Conservation (phyloP, 2,113 vertebrate genomes). For the Grantiella picta region DNA sequence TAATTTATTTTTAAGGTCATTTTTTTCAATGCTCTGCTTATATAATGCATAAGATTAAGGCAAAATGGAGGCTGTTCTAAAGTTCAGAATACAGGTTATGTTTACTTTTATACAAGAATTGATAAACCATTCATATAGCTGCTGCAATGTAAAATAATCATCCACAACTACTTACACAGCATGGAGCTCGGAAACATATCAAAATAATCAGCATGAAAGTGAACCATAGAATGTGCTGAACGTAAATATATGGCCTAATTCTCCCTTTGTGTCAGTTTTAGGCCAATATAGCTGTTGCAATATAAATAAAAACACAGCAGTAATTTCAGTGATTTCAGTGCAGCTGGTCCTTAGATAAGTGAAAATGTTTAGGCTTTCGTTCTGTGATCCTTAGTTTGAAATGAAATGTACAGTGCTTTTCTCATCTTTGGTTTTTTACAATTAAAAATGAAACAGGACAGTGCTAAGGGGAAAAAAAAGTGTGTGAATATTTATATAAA, state of each 20-base stretch:
- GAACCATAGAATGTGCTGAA: background rate
- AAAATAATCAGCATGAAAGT: constrained; percentile 24
- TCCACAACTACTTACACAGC: background rate
- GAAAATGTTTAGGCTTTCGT: background rate
- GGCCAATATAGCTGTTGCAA: background rate
- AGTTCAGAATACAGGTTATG: background rate
- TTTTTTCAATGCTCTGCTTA: background rate
- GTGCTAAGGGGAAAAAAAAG: background rate
- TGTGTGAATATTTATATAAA: background rate
- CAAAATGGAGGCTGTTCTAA: background rate
- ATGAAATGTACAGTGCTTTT: background rate
- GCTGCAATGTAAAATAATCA: constrained; percentile 10
- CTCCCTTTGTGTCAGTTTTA: constrained; percentile 5
- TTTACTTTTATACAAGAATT: background rate
- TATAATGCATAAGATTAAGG: background rate
- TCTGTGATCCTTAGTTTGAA: background rate
- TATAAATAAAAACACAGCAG: background rate
- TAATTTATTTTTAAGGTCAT: background rate
- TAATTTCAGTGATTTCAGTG: background rate
- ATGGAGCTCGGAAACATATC: background rate
- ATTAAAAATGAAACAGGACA: background rate
- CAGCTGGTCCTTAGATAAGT: background rate
- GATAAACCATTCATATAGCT: background rate
- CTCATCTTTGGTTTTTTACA: background rate
- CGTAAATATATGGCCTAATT: background rate